Base-by-base conservation (phyloP, 2,113 vertebrate genomes). In the Otolemur garnettii region DNA sequence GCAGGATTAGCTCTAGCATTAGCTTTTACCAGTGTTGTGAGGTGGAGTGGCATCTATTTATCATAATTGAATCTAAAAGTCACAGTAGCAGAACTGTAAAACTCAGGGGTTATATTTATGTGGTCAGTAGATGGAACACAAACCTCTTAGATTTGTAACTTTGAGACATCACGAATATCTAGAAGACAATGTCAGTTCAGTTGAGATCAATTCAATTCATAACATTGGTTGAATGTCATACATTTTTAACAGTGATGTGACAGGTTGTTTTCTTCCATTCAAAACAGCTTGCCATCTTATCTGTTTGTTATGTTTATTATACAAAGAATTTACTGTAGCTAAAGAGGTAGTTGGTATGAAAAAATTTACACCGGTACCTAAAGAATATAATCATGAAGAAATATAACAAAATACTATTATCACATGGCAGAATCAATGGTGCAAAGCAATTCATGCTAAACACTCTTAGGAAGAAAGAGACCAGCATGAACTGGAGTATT, bases 41-140 rank as follows among this genome's bases (percentile, higher is more conserved):
- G 15, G 45, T 91, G 71, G 42, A 96, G 35, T 7, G n/a, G 6
- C n/a, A 74, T 75, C 75, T 87, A 30, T 90, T 85, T 71, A 38
- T 85, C 53, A n/a, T 14, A 62, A 74, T 84, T 71, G 24, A 87
- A 93, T 96, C 91, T 94, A 95, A 96, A 95, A 97, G 45, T 68
- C 62, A 66, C 42, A 87, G 24, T 74, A 85, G 35, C 42, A 82
- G 64, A 93, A 80, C 14, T 85, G 15, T 90, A 64, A 71, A 89
- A 74, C 13, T 71, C 71, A 0, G 8, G 72, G 24, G 17, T 68
- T 93, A 33, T 92, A 94, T 93, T 94, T 83, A 92, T 66, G 15
- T 90, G 78, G 66, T 96, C 78, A 91, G 38, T 12, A 85, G 95
- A 86, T 74, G 50, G 26, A 42, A 79, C 30, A 86, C 38, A 81